Conservation (phyloP, 2,113 vertebrate genomes). For the Rhipidura dahli region DNA sequence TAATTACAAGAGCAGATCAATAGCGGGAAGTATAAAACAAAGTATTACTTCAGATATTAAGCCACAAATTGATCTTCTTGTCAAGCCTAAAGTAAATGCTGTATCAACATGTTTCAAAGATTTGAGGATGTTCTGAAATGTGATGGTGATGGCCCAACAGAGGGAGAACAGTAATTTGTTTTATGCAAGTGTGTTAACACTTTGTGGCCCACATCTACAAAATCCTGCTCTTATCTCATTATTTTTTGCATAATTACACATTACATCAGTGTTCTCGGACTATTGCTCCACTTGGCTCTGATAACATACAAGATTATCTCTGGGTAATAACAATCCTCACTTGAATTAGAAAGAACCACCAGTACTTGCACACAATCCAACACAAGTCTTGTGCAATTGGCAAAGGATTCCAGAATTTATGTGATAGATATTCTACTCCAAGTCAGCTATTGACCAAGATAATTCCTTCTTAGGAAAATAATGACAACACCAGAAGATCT, state of each 20-base stretch:
- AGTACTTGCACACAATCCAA: background rate
- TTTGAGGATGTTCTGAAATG: background rate
- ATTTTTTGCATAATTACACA: background rate
- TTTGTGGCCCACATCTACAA: background rate
- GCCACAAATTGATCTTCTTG: constrained; percentile 44
- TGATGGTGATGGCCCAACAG: background rate
- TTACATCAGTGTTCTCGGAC: background rate
- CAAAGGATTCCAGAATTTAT: background rate
- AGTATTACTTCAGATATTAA: constrained; percentile 25
- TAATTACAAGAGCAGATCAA: constrained; percentile 30
- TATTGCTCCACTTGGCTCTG: background rate
- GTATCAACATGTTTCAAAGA: constrained; percentile 3
- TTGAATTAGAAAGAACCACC: background rate
- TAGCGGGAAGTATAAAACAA: background rate
- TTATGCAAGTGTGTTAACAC: background rate
- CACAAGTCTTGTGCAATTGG: background rate
- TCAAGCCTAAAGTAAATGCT: constrained; percentile 18
- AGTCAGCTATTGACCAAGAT: background rate
- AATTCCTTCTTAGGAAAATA: background rate
- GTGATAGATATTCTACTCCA: background rate
- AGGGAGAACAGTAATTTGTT: background rate
- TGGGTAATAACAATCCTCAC: background rate
- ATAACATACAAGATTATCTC: background rate
- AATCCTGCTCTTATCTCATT: background rate
- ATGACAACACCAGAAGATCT: background rate